Conservation (phyloP, 2,113 vertebrate species). For the Ptilonorhynchus violaceus region DNA sequence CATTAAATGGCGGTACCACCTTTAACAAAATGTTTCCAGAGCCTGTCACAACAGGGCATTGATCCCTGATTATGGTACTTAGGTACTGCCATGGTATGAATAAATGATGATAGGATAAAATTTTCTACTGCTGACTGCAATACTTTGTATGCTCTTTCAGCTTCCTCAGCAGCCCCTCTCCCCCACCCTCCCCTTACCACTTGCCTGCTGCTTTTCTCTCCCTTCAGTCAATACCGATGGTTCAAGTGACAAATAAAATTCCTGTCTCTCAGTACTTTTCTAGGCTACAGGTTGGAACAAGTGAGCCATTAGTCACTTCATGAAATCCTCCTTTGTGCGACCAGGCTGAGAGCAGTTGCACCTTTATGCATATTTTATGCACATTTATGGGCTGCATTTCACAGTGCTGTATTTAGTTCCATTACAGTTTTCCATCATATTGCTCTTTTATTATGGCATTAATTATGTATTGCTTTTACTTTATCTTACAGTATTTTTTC, state of each 20-base stretch:
- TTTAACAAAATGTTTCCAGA: background rate
- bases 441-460: constrained; percentile 66
- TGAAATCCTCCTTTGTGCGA: constrained; percentile 62
- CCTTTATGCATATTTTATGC: constrained; percentile 72
- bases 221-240: constrained; percentile 21
- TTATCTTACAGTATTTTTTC: constrained; percentile 43
- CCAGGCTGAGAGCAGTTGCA: constrained; percentile 65
- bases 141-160: background rate
- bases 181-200: background rate
- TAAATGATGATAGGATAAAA: constrained; percentile 21
- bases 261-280: constrained; percentile 41
- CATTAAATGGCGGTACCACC: background rate
- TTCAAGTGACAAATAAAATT: constrained; percentile 66
- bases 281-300: constrained; percentile 64
- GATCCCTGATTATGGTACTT: background rate
- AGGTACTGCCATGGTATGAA: background rate
- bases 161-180: background rate
- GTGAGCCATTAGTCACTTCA: constrained; percentile 65
- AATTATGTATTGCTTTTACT: constrained; percentile 70
- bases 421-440: constrained; percentile 66
- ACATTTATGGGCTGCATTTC: constrained; percentile 64
- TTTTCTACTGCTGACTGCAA: constrained; percentile 29
- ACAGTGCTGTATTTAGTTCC: constrained; percentile 62
- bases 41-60: background rate
- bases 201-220: constrained; percentile 9